Conservation (phyloP, 2,797 vertebrate genomes). For the Notamacropus eugenii region DNA sequence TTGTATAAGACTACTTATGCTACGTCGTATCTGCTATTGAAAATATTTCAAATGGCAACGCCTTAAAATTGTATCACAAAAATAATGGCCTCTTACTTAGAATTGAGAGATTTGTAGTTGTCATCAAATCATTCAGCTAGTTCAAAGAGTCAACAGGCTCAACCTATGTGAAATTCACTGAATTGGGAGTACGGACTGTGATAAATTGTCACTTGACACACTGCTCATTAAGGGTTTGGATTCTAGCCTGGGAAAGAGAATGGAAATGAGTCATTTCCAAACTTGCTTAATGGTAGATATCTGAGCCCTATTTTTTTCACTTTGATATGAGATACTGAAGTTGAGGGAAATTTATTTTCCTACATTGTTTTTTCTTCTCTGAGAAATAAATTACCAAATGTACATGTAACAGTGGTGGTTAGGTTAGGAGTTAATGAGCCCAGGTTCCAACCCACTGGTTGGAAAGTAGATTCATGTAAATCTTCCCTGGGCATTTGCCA, state of each 20-base stretch:
- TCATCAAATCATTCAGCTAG: conserved; percentile 43
- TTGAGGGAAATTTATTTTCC: conserved; percentile 43
- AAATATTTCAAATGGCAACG: conserved; percentile 45
- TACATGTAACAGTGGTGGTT: conserved; percentile 7
- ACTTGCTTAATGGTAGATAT: conserved; percentile 46
- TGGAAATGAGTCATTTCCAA: conserved; percentile 65
- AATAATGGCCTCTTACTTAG: conserved; percentile 20
- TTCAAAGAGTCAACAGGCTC: conserved; percentile 40
- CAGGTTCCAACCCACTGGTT: conserved; percentile 5
- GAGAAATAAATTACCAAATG: conserved; percentile 1
- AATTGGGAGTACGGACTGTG: conserved; percentile 51
- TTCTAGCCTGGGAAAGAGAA: conserved; percentile 57
- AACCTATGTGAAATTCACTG: conserved; percentile 44
- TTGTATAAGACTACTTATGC: too few species aligned
- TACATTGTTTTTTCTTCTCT: conserved; percentile 8
- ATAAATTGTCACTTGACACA: conserved; percentile 49
- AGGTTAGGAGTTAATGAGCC: conserved; percentile 9
- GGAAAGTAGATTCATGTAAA: neutral
- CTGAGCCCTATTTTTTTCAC: neutral
- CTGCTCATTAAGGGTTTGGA: conserved; percentile 54
- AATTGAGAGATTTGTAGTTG: conserved; percentile 48
- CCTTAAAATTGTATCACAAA: conserved; percentile 50
- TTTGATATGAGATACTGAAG: neutral
- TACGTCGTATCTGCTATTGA: conserved; percentile 34
- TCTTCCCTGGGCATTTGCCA: neutral